A percentile compares a stretch with the other conserved stretches of the same genome.
These are phyloP conservation scores for Cryptoprocta ferox DNA, from an alignment of 2,797 vertebrate species.

Conservation along the genomic window DNA sequence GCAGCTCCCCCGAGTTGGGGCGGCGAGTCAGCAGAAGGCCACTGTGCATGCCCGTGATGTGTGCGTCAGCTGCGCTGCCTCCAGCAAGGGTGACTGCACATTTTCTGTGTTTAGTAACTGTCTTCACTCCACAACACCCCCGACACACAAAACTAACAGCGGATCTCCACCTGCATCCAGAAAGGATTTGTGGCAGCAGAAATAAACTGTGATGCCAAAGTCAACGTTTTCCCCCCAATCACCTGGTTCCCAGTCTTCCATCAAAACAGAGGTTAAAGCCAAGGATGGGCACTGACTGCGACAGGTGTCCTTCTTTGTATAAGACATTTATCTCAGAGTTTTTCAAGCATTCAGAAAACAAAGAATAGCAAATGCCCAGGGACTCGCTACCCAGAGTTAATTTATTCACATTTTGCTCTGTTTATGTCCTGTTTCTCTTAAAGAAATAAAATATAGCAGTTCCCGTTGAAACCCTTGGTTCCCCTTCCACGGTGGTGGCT, in stretches of 20 bases:
- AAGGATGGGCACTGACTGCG: neutral
- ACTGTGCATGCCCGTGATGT: rapidly evolving
- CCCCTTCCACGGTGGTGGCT: neutral
- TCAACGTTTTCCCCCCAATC: neutral
- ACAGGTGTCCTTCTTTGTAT: neutral
- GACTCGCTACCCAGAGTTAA: neutral
- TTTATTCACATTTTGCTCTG: neutral
- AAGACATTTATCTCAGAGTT: neutral
- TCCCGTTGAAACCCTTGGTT: neutral
- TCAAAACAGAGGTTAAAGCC: neutral
- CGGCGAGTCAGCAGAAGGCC: rapidly evolving
- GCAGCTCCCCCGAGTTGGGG: neutral
- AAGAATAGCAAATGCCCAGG: neutral
- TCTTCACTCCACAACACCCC: neutral
- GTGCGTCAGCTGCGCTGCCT: rapidly evolving
- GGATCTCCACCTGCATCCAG: neutral
- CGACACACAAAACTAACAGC: neutral
- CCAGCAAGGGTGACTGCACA: rapidly evolving
- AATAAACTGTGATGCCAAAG: neutral
- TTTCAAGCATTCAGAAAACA: constrained; percentile 3
- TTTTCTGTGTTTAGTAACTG: neutral
- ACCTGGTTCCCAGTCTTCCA: neutral
- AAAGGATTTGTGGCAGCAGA: neutral
- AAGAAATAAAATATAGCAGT: neutral
- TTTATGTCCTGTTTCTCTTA: neutral